Evolutionary conservation across 2,888 invertebrate species (phyloP).

Genomic region (Apamea monoglypha): DNA sequence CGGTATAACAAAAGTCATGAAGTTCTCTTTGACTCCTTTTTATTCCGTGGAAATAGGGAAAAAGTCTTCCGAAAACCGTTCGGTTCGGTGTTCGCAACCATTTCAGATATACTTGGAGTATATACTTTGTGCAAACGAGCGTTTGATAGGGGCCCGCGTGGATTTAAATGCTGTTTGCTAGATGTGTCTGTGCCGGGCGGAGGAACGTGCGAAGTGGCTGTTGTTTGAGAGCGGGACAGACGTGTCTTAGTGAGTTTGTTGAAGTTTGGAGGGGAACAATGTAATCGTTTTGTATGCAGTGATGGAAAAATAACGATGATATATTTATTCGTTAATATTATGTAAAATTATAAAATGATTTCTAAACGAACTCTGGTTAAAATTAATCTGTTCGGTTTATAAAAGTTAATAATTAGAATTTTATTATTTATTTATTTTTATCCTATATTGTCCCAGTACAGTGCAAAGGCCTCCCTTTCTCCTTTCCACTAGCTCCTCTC

Average conservation of each 20-base stretch:
- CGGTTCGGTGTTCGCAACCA: constrained; percentile 81
- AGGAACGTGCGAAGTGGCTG: constrained; percentile 35
- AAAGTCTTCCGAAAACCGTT: constrained; percentile 87
- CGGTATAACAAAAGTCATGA: constrained; percentile 87
- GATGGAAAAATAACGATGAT: not conserved
- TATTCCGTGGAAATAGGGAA: constrained; percentile 87
- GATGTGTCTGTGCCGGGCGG: constrained; percentile 48
- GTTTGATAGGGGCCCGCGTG: constrained; percentile 82
- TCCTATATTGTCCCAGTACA: not conserved
- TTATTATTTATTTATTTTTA: no score
- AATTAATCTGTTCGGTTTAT: not conserved
- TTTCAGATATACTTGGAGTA: constrained; percentile 84
- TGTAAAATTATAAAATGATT: not conserved
- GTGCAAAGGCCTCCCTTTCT: not conserved
- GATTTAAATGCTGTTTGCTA: constrained; percentile 68
- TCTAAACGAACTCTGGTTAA: not conserved
- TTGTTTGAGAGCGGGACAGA: constrained; percentile 36
- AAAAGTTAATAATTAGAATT: not conserved
- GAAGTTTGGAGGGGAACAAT: not conserved
- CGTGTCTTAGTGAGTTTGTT: constrained; percentile 29
- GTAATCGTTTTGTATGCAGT: constrained; percentile 1
- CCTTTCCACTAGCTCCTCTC: not conserved
- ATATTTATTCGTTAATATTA: not conserved
- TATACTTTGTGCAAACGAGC: constrained; percentile 88
- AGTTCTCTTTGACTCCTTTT: constrained; percentile 85